These are phyloP conservation scores for Dynastes maya DNA, from an alignment of 2,888 invertebrate genomes.

Conservation along the genomic window DNA sequence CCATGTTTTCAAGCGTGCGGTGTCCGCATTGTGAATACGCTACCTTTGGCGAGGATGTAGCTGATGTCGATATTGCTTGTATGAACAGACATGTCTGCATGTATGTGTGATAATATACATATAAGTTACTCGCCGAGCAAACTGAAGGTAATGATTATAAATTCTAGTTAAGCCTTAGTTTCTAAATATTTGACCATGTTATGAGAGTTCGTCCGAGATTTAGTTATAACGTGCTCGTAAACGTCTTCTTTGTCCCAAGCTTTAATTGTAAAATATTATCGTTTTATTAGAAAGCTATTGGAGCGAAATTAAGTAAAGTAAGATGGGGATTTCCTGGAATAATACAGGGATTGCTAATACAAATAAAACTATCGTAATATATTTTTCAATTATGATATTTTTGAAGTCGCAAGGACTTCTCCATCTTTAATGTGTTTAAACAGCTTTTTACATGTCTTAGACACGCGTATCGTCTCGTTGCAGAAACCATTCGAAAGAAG, in stretches of 20 bases:
- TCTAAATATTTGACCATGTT: constrained; percentile 24
- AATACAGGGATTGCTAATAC: background rate
- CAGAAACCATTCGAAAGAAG: too few species aligned
- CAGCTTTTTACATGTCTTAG: too few species aligned
- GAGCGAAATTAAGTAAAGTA: background rate
- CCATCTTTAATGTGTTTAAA: too few species aligned
- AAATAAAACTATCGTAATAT: too few species aligned
- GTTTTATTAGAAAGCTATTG: background rate
- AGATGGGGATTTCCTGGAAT: background rate
- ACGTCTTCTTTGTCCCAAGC: background rate
- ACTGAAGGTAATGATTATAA: constrained; percentile 32
- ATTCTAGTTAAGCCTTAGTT: constrained; percentile 21
- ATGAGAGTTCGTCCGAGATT: constrained; percentile 4
- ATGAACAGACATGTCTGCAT: background rate
- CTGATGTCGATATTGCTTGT: background rate
- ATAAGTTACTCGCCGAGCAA: background rate
- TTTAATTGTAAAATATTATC: background rate
- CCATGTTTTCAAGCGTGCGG: background rate
- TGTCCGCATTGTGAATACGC: background rate
- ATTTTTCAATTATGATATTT: too few species aligned
- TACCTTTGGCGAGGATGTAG: background rate
- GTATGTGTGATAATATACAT: background rate
- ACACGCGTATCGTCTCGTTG: too few species aligned
- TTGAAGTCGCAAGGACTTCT: too few species aligned
- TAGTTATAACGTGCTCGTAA: background rate